Conservation (phyloP, 1,140 invertebrate genomes). For the Whitmania pigra region DNA sequence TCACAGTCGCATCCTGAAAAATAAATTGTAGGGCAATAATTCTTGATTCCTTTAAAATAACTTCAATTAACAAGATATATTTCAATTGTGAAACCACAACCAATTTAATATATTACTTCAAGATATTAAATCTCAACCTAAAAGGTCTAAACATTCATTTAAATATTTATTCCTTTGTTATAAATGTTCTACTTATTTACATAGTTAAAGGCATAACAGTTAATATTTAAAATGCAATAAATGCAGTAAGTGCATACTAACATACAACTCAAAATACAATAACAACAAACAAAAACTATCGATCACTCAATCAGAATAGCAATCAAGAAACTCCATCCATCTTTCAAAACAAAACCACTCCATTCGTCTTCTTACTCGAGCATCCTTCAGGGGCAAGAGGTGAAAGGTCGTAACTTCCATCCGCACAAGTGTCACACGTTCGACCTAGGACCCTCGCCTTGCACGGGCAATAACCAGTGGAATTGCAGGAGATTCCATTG, state of each 20-base stretch:
- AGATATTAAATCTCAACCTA: no score
- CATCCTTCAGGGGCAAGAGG: slow-evolving; percentile 21
- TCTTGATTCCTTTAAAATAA: not conserved
- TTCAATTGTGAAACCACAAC: no score
- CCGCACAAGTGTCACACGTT: slow-evolving; percentile 25
- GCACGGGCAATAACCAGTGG: slow-evolving; percentile 42
- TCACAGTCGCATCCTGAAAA: slow-evolving; percentile 24
- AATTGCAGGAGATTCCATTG: slow-evolving; percentile 18
- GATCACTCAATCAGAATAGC: not conserved
- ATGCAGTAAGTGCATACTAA: not conserved
- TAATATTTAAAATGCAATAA: not conserved
- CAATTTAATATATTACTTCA: no score
- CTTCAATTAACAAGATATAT: no score
- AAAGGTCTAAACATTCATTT: no score
- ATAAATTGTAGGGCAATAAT: not conserved
- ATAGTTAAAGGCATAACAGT: not conserved
- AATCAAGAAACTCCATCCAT: not conserved
- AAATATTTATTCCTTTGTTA: not conserved
- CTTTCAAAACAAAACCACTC: not conserved
- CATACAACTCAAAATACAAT: not conserved
- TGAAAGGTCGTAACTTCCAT: slow-evolving; percentile 23
- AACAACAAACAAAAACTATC: not conserved
- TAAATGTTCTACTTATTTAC: slow-evolving; percentile 53
- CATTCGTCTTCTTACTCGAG: not conserved
- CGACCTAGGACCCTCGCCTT: slow-evolving; percentile 26